A percentile compares a stretch with the other conserved stretches of the same genome.
Conservation (phyloP, 2,113 vertebrate species). For the Casuarius casuarius region DNA sequence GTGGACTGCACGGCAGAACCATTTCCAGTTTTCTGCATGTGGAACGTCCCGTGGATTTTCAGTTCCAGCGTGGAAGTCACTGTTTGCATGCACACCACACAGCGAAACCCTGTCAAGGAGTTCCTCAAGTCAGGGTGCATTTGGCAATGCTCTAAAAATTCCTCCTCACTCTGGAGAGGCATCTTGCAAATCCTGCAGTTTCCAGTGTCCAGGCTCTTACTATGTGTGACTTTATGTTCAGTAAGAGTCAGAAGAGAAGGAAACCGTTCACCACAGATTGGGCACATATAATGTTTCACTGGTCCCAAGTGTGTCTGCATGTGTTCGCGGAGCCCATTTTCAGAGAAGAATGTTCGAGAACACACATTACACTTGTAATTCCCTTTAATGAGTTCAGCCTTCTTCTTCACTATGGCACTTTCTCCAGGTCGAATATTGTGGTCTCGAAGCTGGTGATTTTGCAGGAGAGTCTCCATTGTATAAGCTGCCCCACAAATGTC, state of each 20-base stretch:
- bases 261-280: conserved; percentile 97
- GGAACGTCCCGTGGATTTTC: conserved; percentile 99
- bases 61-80: conserved; percentile 98
- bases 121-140: conserved; percentile 98
- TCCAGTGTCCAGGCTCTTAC: conserved; percentile 97
- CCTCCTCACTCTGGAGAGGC: conserved; percentile 96
- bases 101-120: conserved; percentile 97
- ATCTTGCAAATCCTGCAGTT: conserved; percentile 99
- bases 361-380: conserved; percentile 99
- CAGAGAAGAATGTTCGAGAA: conserved; percentile 98
- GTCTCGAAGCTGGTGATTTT: conserved; percentile 96
- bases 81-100: conserved; percentile 99
- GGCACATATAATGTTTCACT: conserved; percentile 99
- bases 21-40: conserved; percentile 97
- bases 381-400: conserved; percentile 98
- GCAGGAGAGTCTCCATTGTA: conserved; percentile 97
- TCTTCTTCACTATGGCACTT: conserved; percentile 93
- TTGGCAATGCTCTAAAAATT: conserved; percentile 98
- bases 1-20: conserved; percentile 79
- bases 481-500: conserved; percentile 98
- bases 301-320: conserved; percentile 98
- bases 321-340: conserved; percentile 94
- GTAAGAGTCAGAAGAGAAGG: conserved; percentile 97
- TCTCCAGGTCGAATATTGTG: conserved; percentile 98
- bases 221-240: conserved; percentile 98